Percentiles rank a stretch among this genome's conserved stretches.
phyloP scores from a whole-genome alignment of 1,140 invertebrate species.

The Eufriesea mexicana region DNA sequence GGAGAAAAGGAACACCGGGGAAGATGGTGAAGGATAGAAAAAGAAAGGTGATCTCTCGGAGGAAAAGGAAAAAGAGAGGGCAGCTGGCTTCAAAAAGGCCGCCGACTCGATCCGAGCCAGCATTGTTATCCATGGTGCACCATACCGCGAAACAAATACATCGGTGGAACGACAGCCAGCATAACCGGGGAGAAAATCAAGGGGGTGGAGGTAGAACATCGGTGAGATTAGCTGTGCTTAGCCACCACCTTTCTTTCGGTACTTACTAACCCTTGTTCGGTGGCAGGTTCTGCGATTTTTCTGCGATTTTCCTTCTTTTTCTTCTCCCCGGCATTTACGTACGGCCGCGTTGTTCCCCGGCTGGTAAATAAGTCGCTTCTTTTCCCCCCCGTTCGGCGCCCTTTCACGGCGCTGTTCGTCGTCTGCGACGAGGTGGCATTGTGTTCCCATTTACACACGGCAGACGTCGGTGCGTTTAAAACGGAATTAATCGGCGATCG shows the following conservation, averaged over 20 bases:
- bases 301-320: slow-evolving; percentile 1
- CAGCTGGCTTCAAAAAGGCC: slow-evolving; percentile 76
- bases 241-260: slow-evolving; percentile 28
- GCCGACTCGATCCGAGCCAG: slow-evolving; percentile 57
- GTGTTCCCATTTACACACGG: background rate
- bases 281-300: slow-evolving; percentile 36
- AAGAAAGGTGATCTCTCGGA: background rate
- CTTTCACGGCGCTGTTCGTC: background rate
- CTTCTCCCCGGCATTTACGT: background rate
- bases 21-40: background rate
- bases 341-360: slow-evolving; percentile 3
- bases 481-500: background rate
- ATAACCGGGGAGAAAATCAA: background rate
- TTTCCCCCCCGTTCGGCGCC: background rate
- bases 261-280: slow-evolving; percentile 10
- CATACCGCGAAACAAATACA: slow-evolving; percentile 66
- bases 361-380: slow-evolving; percentile 27
- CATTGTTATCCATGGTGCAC: slow-evolving; percentile 63
- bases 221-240: slow-evolving; percentile 56
- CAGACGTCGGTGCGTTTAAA: background rate
- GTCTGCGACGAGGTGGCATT: slow-evolving; percentile 1
- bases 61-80: slow-evolving; percentile 23
- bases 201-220: background rate
- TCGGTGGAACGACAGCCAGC: slow-evolving; percentile 20
- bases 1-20: background rate